A percentile compares a stretch with the other conserved stretches of the same genome.
Conservation (phyloP, 2,888 invertebrate species). For the Agonopterix subpropinquella region DNA sequence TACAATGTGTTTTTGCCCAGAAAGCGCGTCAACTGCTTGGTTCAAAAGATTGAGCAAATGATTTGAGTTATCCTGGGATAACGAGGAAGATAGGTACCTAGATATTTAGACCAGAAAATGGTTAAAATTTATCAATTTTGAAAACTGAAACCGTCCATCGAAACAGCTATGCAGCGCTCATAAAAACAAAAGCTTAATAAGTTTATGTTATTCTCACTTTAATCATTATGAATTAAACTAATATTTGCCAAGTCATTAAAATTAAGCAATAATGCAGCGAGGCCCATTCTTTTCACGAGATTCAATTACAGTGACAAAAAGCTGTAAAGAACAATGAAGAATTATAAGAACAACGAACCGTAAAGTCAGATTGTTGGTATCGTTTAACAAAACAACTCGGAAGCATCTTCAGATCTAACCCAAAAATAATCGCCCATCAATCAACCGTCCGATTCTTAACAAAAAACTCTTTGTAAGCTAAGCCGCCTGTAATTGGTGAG, state of each 20-base stretch:
- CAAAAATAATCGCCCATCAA: conserved; percentile 70
- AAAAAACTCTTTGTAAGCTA: conserved; percentile 58
- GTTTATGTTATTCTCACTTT: no score
- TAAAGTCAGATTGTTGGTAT: conserved; percentile 35
- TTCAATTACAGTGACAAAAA: conserved; percentile 33
- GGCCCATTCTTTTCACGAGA: conserved; percentile 16
- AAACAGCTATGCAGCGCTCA: no score
- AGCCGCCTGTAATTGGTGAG: conserved; percentile 55
- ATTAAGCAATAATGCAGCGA: conserved; percentile 15
- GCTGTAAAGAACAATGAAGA: conserved; percentile 29
- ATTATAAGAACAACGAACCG: conserved; percentile 33
- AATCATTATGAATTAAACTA: not conserved
- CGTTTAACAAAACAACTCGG: conserved; percentile 52
- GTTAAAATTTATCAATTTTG: no score
- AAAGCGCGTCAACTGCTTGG: no score
- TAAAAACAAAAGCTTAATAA: no score
- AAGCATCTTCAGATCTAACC: conserved; percentile 58
- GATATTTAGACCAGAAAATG: no score
- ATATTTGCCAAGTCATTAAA: conserved; percentile 10
- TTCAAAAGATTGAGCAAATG: no score
- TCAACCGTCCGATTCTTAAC: conserved; percentile 45
- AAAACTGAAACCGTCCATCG: no score
- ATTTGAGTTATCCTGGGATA: no score
- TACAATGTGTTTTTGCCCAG: no score
- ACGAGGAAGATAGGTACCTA: no score